phyloP scores from a whole-genome alignment of 92 coral and sea anemone genomes.

The Ricordea florida region DNA sequence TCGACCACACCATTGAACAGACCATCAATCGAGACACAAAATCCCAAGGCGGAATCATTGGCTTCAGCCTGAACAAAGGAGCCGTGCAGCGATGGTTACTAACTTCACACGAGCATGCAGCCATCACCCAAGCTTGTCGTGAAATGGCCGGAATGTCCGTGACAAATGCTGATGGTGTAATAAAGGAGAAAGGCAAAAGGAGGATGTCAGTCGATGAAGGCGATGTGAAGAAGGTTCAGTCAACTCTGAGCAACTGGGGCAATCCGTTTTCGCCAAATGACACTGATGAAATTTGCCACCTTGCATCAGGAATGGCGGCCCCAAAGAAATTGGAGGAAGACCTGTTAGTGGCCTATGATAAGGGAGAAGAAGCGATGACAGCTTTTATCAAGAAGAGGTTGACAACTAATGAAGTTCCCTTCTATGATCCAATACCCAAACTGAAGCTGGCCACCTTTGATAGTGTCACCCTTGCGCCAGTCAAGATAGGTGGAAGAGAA shows the following conservation, averaged over 20 bases:
- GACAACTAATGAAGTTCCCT: constrained; percentile 28
- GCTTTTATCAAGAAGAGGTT: constrained; percentile 33
- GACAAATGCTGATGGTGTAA: constrained; percentile 24
- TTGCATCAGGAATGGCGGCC: too few species aligned
- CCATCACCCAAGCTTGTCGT: constrained; percentile 55
- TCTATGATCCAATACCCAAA: constrained; percentile 40
- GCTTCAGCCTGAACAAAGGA: too few species aligned
- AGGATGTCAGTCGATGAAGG: constrained; percentile 16
- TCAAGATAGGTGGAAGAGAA: constrained; percentile 42
- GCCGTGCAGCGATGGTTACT: too few species aligned
- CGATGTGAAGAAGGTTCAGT: too few species aligned
- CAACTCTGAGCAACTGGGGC: too few species aligned
- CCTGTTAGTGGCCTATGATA: constrained; percentile 40
- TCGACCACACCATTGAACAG: constrained; percentile 32
- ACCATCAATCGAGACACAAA: too few species aligned
- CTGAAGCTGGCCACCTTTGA: constrained; percentile 59
- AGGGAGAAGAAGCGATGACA: constrained; percentile 51
- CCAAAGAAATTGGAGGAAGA: constrained; percentile 27
- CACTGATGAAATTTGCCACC: too few species aligned
- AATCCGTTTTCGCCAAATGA: too few species aligned
- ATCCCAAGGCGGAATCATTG: too few species aligned
- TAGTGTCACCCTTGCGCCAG: constrained; percentile 18
- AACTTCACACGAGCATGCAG: too few species aligned
- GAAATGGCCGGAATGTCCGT: constrained; percentile 46
- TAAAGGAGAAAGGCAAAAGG: constrained; percentile 3